Percentiles rank a stretch among this genome's conserved stretches.
These are phyloP conservation scores for Toxotes chatareus DNA, from an alignment of 2,113 vertebrate species.

Conservation along the genomic window DNA sequence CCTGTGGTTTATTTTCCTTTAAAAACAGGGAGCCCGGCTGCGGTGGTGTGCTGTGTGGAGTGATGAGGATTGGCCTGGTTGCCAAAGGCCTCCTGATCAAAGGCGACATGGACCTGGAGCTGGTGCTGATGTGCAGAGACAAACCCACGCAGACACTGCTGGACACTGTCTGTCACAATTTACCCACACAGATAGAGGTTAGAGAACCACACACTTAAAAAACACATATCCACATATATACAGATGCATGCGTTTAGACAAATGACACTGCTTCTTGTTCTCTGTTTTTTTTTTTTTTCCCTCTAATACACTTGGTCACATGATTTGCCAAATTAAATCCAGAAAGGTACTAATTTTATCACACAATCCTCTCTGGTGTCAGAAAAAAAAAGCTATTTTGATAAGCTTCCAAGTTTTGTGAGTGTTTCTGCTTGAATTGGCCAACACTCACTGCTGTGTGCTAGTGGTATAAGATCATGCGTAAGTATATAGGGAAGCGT, in stretches of 20 bases:
- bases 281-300: constrained; percentile 3
- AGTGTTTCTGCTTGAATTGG: constrained; percentile 2
- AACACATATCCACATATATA: neutral
- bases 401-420: constrained; percentile 6
- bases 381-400: constrained; percentile 14
- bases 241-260: neutral
- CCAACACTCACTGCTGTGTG: neutral
- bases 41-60: constrained; percentile 93
- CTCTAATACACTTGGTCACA: neutral
- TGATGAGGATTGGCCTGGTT: constrained; percentile 97
- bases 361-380: constrained; percentile 11
- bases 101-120: constrained; percentile 97
- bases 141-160: constrained; percentile 95
- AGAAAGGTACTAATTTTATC: constrained; percentile 13
- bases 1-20: neutral
- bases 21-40: constrained; percentile 88
- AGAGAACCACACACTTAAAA: constrained; percentile 33
- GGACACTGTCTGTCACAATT: constrained; percentile 92
- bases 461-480: neutral
- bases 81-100: constrained; percentile 99
- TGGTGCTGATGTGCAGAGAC: constrained; percentile 98
- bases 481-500: neutral
- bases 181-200: constrained; percentile 92
- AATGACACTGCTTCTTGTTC: neutral
- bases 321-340: neutral